phyloP scores from a whole-genome alignment of 2,888 invertebrate species.

The Galerucella nymphaeae region DNA sequence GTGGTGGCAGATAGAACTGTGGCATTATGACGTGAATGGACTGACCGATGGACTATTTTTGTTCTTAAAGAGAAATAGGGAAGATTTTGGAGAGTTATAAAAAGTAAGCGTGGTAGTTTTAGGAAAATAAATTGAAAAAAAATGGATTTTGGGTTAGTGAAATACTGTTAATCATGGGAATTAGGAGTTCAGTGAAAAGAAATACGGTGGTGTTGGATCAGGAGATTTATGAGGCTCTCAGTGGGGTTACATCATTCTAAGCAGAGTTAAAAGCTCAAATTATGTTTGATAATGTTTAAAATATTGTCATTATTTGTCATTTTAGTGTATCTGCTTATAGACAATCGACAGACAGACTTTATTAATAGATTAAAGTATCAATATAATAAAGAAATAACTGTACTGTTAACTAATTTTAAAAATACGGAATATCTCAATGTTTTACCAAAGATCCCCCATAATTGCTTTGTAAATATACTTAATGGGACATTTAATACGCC shows the following conservation, averaged over 20 bases:
- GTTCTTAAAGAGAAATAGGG: background rate
- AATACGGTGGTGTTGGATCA: too few relatives aligned
- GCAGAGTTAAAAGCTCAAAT: too few relatives aligned
- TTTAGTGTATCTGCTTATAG: too few relatives aligned
- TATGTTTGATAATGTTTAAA: too few relatives aligned
- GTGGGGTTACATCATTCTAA: too few relatives aligned
- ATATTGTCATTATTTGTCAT: too few relatives aligned
- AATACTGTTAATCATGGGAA: too few relatives aligned
- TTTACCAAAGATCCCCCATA: conserved; percentile 37
- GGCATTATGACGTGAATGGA: conserved; percentile 27
- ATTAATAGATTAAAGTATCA: background rate
- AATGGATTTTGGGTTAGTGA: background rate
- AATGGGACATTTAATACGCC: conserved; percentile 47
- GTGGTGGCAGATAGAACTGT: conserved; percentile 53
- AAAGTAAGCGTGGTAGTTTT: background rate
- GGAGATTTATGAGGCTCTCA: too few relatives aligned
- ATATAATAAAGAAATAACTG: background rate
- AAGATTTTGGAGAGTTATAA: background rate
- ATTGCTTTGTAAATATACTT: conserved; percentile 55
- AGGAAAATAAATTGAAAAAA: background rate
- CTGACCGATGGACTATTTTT: conserved; percentile 28
- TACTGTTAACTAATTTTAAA: background rate
- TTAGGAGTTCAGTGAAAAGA: too few relatives aligned
- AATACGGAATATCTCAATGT: background rate
- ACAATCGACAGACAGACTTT: background rate